These are phyloP conservation scores for Pachycephala philippinensis DNA, from an alignment of 2,113 vertebrate species.

Conservation along the genomic window DNA sequence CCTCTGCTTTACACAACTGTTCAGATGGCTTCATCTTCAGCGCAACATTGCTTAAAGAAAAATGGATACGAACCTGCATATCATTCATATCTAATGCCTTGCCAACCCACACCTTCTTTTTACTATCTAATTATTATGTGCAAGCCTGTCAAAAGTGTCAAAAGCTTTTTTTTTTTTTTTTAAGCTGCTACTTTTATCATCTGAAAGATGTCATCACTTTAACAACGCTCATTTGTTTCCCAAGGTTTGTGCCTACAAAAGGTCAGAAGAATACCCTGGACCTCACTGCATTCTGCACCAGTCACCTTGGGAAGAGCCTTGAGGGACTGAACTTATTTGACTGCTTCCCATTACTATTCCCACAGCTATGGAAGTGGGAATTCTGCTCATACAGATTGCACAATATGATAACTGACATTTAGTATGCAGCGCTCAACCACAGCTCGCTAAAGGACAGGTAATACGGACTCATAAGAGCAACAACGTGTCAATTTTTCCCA, in stretches of 20 bases:
- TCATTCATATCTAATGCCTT: not conserved
- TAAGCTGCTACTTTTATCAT: not conserved
- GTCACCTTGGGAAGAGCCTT: not conserved
- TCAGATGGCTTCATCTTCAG: not conserved
- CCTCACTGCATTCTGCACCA: not conserved
- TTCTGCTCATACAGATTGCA: not conserved
- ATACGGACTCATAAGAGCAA: not conserved
- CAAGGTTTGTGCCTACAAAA: not conserved
- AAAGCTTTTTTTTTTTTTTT: not conserved
- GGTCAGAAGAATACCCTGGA: not conserved
- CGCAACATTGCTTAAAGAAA: not conserved
- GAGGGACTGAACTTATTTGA: not conserved
- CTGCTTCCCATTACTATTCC: not conserved
- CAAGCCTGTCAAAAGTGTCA: conserved; percentile 24
- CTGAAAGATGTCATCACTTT: not conserved
- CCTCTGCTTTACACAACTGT: not conserved
- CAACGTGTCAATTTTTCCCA: not conserved
- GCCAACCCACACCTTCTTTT: conserved; percentile 7
- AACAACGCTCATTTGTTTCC: not conserved
- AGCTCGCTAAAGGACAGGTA: not conserved
- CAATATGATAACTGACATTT: not conserved
- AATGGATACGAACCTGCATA: not conserved
- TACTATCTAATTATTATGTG: conserved; percentile 13
- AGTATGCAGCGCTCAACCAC: not conserved
- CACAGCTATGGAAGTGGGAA: not conserved